Evolutionary conservation across 2,888 invertebrate genomes (phyloP), one percentile per base, ranked within the genome.

Genomic region (Anarsia innoxiella): DNA sequence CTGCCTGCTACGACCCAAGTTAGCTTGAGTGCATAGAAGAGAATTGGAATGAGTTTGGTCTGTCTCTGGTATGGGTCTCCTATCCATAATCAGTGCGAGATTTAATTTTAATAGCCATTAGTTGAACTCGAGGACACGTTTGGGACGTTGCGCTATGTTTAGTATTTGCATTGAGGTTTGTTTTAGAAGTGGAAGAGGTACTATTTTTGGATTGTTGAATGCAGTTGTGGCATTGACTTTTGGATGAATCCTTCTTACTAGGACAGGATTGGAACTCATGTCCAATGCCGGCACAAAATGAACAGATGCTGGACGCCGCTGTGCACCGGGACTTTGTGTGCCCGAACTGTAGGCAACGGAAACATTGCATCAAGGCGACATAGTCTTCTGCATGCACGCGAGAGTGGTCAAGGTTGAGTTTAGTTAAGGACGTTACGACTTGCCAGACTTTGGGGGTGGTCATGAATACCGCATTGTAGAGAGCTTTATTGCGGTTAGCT

Each of bases 221-320:
- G 35, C 44, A 53, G 23, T 53, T 49, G 11, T 19, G 13, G 12
- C 49, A 53, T 1, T 26, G 12, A 0, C n/a, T 1, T 12, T 38
- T 29, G 2, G 16, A n/a, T 5, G 11, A 11, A 12, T 30, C 5
- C 0, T 29, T 5, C 11, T 37, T 40, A 1, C 37, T 8, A 1
- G 45, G 39, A 30, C 45, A 44, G 5, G 19, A 2, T 8, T 31
- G 12, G 23, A 11, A 32, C 2, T 2, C n/a, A 13, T 32, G 32
- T 3, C 12, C 13, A 1, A 4, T 2, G 1, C 23, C 3, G 1
- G 23, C 9, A 13, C 13, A 32, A 13, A 23, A 25, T 3, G 32
- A 32, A 16, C 32, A 32, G 9, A n/a, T 8, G 10, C 2, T 8
- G 5, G 3, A 4, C 1, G 12, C 32, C 2, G 6, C n/a, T 1